These are phyloP conservation scores for Drosophila paracracens DNA, from an alignment of 2,888 invertebrate species.

Conservation along the genomic window DNA sequence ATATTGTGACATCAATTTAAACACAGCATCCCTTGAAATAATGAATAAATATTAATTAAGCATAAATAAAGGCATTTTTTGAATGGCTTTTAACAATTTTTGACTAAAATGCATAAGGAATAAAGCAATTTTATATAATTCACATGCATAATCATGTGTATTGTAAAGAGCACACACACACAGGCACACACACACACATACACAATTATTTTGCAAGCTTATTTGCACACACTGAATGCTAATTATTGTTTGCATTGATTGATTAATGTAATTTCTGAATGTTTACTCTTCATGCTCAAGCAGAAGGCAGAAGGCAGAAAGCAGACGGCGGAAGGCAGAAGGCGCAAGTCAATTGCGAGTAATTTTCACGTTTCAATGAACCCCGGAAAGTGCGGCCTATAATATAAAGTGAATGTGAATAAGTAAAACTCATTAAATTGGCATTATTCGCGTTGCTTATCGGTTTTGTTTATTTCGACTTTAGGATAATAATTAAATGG, in stretches of 20 bases:
- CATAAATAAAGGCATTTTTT: background rate
- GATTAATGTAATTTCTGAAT: conserved; percentile 39
- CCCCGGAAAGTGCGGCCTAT: conserved; percentile 25
- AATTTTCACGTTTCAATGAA: conserved; percentile 40
- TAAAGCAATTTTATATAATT: background rate
- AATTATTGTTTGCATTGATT: conserved; percentile 37
- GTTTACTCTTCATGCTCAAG: conserved; percentile 31
- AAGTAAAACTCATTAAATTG: conserved; percentile 34
- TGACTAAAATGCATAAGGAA: background rate
- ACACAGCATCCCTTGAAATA: background rate
- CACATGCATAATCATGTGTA: background rate
- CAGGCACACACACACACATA: background rate
- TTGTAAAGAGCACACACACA: conserved; percentile 2
- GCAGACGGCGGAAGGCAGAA: background rate
- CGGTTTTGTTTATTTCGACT: conserved; percentile 42
- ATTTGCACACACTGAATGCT: conserved; percentile 32
- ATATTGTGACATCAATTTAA: background rate
- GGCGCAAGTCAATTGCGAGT: background rate
- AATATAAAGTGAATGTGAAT: conserved; percentile 28
- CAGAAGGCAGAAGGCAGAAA: background rate
- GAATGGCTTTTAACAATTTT: conserved; percentile 1
- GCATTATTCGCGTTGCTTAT: conserved; percentile 50
- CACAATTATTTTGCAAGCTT: conserved; percentile 13
- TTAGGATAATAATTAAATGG: conserved; percentile 40
- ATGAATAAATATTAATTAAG: background rate